These are phyloP conservation scores for Parasteatoda tepidariorum DNA, from an alignment of 1,140 invertebrate species.

Conservation along the genomic window DNA sequence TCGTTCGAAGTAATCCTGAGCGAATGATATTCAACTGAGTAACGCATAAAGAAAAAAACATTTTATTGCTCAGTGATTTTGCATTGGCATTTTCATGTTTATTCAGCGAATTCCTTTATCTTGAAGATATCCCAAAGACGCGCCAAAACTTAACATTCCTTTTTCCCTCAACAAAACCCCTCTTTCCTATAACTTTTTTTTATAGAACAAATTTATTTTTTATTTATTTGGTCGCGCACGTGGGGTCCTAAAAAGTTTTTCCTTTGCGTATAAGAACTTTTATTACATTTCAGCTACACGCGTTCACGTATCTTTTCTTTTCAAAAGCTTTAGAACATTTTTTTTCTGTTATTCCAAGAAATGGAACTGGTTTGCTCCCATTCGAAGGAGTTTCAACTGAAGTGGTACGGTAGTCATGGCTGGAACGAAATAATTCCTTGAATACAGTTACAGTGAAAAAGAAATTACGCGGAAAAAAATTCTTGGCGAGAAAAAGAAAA, in stretches of 20 bases:
- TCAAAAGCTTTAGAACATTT: not conserved
- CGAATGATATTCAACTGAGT: no score
- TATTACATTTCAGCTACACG: not conserved
- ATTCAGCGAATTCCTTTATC: no score
- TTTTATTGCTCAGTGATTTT: slow-evolving; percentile 4
- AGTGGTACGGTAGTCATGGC: no score
- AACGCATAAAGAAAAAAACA: not conserved
- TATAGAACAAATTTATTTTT: not conserved
- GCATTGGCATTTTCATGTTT: no score
- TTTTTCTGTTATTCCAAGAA: not conserved
- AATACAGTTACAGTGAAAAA: no score
- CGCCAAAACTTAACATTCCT: not conserved
- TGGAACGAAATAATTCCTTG: no score
- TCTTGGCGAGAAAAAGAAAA: no score
- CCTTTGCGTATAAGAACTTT: not conserved
- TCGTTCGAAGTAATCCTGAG: no score
- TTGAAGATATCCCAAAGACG: not conserved
- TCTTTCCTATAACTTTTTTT: not conserved
- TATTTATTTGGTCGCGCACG: not conserved
- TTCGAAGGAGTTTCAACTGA: not conserved
- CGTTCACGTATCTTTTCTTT: not conserved
- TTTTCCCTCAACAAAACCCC: not conserved
- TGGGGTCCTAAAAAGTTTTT: not conserved
- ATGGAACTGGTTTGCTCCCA: slow-evolving; percentile 12
- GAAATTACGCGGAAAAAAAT: no score